A percentile compares a stretch with the other conserved stretches of the same genome.
phyloP scores from a whole-genome alignment of 1,140 invertebrate genomes.

The Drosophila suzukii region DNA sequence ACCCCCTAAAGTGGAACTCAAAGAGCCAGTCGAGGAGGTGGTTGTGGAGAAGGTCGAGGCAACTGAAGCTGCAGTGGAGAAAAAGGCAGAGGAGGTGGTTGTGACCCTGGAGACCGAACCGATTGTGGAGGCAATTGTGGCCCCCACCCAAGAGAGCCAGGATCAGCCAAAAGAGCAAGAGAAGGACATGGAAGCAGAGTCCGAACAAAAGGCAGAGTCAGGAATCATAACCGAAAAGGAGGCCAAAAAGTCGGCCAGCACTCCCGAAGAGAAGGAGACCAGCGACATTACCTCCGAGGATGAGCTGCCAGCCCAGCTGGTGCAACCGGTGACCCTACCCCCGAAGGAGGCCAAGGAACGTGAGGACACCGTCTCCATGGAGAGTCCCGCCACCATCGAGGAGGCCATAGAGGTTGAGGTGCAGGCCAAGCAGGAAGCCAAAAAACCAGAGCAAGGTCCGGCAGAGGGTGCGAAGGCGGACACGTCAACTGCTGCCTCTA shows the following conservation, averaged over 20 bases:
- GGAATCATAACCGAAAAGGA: conserved; percentile 38
- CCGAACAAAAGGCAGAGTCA: background rate
- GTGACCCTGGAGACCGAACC: background rate
- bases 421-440: conserved; percentile 35
- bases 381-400: conserved; percentile 79
- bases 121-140: background rate
- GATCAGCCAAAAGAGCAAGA: background rate
- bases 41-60: background rate
- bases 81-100: background rate
- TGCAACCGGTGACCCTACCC: conserved; percentile 18
- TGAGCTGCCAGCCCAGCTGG: conserved; percentile 68
- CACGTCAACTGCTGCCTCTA: conserved; percentile 14
- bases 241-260: conserved; percentile 65
- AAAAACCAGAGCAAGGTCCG: conserved; percentile 25
- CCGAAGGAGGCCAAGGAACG: conserved; percentile 59
- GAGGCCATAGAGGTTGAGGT: conserved; percentile 81
- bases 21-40: conserved; percentile 3
- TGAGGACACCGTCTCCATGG: conserved; percentile 74
- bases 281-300: conserved; percentile 83
- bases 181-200: background rate
- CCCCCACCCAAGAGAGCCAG: background rate
- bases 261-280: conserved; percentile 77
- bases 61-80: background rate
- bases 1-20: background rate
- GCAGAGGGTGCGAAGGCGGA: conserved; percentile 13